Evolutionary conservation across 2,113 vertebrate species (phyloP), one percentile per base, ranked within the genome.

Genomic region (Plecotus auritus): DNA sequence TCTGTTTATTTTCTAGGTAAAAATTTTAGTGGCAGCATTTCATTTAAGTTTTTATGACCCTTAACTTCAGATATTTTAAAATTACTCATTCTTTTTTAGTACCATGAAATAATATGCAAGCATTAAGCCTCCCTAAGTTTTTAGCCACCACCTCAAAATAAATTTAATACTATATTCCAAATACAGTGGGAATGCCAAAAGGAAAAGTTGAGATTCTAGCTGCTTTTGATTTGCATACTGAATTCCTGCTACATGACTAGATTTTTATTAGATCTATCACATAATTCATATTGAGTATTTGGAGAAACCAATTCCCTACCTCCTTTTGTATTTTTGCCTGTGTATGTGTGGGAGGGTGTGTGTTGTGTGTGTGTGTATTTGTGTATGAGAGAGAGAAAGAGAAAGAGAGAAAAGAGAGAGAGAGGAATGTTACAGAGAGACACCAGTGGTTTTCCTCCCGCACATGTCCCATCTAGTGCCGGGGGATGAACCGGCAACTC

Each of bases 141-240:
- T 89, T 95, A 88, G 74, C 86, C 59, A 85, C 23, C 6, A 66
- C 70, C 83, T 94, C 51, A 93, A 85, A 88, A 72, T 88, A 90
- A 74, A 90, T 56, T 85, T 59, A 67, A 47, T 92, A 32, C 61
- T 95, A 3, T 70, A 70, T 81, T 69, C 12, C 4, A 84, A 35
- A 28, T 93, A 47, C 1, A 6, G 12, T 85, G 35, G 88, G 32
- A 70, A 2, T 92, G 28, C 17, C 51, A 56, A 28, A 91, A 87
- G 42, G 85, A 87, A 51, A 90, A 66, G 54, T 42, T n/a, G 28
- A 76, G 47, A 81, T 72, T 88, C 64, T 85, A 74, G 40, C n/a
- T 88, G n/a, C 54, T 14, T 87, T 80, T 95, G 51, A 47, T 91
- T 93, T 93, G 84, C 26, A 77, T 82, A 40, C 64, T 70, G 94